These are phyloP conservation scores for Gobio occitaniae DNA, from an alignment of 2,797 vertebrate genomes.

Conservation along the genomic window DNA sequence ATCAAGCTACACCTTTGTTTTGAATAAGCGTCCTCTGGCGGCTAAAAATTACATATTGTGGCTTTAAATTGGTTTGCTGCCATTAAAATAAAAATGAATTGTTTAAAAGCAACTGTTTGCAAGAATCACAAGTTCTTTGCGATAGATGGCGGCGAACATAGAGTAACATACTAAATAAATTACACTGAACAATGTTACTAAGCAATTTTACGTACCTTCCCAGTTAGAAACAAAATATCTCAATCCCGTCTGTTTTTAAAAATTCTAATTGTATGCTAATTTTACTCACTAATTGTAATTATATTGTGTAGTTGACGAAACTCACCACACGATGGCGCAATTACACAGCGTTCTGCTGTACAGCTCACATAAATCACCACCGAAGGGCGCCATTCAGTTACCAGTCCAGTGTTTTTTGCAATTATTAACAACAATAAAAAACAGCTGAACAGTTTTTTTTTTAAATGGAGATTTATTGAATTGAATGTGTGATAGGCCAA, in stretches of 20 bases:
- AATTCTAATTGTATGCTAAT: not conserved
- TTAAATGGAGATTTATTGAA: constrained; percentile 85
- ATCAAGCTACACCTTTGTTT: no score
- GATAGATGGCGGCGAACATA: not conserved
- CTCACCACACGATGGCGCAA: not conserved
- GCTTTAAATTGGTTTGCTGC: not conserved
- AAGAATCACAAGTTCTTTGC: not conserved
- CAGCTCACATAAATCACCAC: not conserved
- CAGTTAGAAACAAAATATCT: not conserved
- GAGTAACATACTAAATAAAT: not conserved
- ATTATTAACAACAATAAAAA: not conserved
- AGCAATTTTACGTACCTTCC: not conserved
- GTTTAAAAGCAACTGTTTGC: no score
- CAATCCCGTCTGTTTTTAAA: not conserved
- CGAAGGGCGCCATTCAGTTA: constrained; percentile 8
- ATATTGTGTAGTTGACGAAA: not conserved
- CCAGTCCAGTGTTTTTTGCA: not conserved
- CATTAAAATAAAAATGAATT: not conserved
- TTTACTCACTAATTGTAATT: not conserved
- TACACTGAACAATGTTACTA: not conserved
- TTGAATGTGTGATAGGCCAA: constrained; percentile 80
- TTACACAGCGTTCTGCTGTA: no score
- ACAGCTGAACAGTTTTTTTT: constrained; percentile 64
- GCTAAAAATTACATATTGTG: no score
- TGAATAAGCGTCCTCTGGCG: no score